Conservation (phyloP, 2,797 vertebrate genomes). For the Centroberyx gerrardi region DNA sequence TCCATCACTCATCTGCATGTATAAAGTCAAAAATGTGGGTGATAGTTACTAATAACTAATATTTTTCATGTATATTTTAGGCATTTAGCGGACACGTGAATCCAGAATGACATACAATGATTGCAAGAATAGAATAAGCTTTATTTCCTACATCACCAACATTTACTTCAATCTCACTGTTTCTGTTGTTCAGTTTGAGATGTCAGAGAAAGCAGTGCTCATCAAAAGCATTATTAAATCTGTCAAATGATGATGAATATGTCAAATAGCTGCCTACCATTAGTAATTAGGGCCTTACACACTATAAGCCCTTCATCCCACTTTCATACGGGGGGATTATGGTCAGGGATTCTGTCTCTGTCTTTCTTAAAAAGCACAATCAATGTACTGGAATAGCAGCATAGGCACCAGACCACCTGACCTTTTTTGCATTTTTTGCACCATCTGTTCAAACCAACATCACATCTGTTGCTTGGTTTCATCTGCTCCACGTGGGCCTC, state of each 20-base stretch:
- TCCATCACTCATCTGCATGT: not conserved
- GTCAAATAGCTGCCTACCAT: constrained; percentile 57
- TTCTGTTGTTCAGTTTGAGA: constrained; percentile 3
- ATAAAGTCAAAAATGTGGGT: no score
- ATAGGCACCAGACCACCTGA: constrained; percentile 50
- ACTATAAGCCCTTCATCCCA: constrained; percentile 78
- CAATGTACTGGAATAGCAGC: constrained; percentile 33
- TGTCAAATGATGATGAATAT: constrained; percentile 47
- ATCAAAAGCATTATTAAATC: constrained; percentile 40
- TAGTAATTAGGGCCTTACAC: constrained; percentile 79
- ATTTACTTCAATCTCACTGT: no score
- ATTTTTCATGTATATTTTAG: no score
- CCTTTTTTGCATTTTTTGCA: constrained; percentile 50
- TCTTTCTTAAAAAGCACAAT: constrained; percentile 74
- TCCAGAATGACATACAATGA: no score
- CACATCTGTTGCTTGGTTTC: constrained; percentile 65
- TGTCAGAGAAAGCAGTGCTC: constrained; percentile 13
- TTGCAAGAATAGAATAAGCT: no score
- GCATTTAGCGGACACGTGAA: no score
- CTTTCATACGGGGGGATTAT: constrained; percentile 82
- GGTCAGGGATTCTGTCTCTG: constrained; percentile 70
- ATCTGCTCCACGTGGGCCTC: constrained; percentile 39
- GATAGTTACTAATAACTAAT: no score
- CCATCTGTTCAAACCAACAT: constrained; percentile 65
- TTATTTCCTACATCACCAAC: no score